Percentiles rank a stretch among this genome's conserved stretches.
Evolutionary conservation across 2,113 vertebrate genomes (phyloP).

Genomic region (Dipodomys stephensi): DNA sequence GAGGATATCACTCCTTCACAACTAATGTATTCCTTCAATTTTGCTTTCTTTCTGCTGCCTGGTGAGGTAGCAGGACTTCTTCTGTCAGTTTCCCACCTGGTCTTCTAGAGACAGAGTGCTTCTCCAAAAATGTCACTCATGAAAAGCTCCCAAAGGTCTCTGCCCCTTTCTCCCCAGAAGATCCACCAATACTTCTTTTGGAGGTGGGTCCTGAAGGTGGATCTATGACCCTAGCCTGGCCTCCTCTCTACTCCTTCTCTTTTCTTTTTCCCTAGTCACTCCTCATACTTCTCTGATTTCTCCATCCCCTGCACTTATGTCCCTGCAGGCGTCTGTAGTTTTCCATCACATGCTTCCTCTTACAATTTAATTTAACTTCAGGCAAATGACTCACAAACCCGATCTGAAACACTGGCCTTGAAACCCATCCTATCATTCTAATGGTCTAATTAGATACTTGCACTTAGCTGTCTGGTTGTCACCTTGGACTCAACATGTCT

Average conservation of each 20-base stretch:
- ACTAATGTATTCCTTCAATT: background rate
- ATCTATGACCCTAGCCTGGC: background rate
- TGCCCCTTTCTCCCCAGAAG: background rate
- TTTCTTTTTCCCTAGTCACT: background rate
- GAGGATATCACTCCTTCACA: background rate
- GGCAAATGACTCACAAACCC: slow-evolving; percentile 32
- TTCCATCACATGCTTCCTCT: background rate
- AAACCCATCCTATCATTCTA: slow-evolving; percentile 2
- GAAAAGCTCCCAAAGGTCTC: background rate
- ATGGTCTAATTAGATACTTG: slow-evolving; percentile 39
- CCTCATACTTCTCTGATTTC: background rate
- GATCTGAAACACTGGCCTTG: background rate
- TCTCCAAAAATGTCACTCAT: background rate
- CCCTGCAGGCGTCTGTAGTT: background rate
- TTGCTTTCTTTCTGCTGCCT: background rate
- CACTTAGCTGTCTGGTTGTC: background rate
- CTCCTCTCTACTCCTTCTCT: rapidly evolving
- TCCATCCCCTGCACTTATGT: background rate
- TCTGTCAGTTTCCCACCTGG: background rate
- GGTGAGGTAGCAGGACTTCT: background rate
- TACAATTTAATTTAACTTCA: slow-evolving; percentile 48
- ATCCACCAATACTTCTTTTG: background rate
- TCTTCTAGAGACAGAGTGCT: background rate
- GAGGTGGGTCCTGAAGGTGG: background rate
- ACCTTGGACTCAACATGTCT: background rate